Base-by-base conservation (phyloP, 2,888 invertebrate genomes). In the Gibbula magus region DNA sequence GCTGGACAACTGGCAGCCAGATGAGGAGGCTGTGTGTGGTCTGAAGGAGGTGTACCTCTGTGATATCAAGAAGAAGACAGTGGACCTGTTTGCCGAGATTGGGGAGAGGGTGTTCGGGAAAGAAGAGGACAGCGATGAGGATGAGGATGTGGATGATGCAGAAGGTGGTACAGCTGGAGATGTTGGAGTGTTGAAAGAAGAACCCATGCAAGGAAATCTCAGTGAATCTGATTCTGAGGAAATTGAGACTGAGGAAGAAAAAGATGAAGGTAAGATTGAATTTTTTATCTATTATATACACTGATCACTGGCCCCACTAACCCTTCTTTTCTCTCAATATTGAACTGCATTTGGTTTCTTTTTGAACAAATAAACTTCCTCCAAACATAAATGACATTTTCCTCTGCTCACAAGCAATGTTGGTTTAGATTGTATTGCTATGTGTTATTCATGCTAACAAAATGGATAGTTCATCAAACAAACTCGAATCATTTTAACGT, bases 1-100 rank as follows among this genome's bases (percentile, higher is more conserved):
- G 18, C 52, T 81, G 51, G 7, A 29, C 13, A 79, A 80, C 16
- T 51, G 82, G 22, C 39, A 79, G 16, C 39, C 74, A 1, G 77
- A 73, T 13, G 25, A 75, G 16, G 53, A 75, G 20, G 52, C 70
- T 1, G 75, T 22, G 1, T 32, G 32, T 66, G 54, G 75, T 13
- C 70, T 82, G 2, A 66, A 80, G 52, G 80, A 85, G 29, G 75
- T 83, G 20, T 83, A 53, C 35, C 75, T 85, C 54, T 81, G 80
- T 51, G 85, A 83, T 53, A 22, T 32, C 13, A 78, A 82, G 45
- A 79, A 73, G 29, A 53, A 80, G 3, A 52, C 73, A 10, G 81
- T 82, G 13, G 66, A 79, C 0, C 67, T 73, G 3, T 80, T 83
- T 32, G 78, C 80, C 25, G 61, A 79, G 56, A 51, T 79, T 35